Evolutionary conservation across 2,113 vertebrate genomes (phyloP), one percentile per base, ranked within the genome.

Genomic region (Abramis brama): DNA sequence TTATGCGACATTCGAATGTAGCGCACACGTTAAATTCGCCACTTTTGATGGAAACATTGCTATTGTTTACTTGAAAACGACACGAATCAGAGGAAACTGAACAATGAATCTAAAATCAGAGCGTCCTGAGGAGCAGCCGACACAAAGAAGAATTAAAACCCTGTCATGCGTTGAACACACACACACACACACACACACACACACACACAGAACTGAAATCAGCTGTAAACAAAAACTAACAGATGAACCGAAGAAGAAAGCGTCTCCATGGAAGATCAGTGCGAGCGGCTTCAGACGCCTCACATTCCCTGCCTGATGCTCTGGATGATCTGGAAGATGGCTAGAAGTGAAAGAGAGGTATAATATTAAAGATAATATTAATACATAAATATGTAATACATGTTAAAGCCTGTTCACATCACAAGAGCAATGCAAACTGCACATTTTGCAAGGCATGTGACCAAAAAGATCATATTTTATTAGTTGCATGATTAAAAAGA

Each of bases 251-350:
- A 7, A 36, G 52, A 36, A 59, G 52, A 7, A 23, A 12, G 10
- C 6, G 27, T 19, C 47, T 33, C 47, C 27, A 27, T 45, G 70
- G 82, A 15, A 39, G 86, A 80, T 66, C 83, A 23, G 27, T 4
- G 79, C 13, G 13, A 25, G 57, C 39, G 62, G 43, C 62, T 52
- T 36, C 33, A 82, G 76, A 4, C 64, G 64, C 0, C 89, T 94
- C 91, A 96, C 91, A 95, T 92, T 55, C 95, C 94, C 85, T 95
- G 95, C 19, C 95, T 91, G 93, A 96, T 95, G 88, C 95, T 96
- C 91, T 96, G 95, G 90, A 96, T 95, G 83, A 96, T 95, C 93
- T 96, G 95, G 89, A 96, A 95, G 87, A 96, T 95, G 45, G 95
- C 95, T 96, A 91, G 3, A 88, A 71, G 25, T 59, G 9, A 84